Evolutionary conservation across 2,113 vertebrate species (phyloP).

Genomic region (Hippocampus zosterae): DNA sequence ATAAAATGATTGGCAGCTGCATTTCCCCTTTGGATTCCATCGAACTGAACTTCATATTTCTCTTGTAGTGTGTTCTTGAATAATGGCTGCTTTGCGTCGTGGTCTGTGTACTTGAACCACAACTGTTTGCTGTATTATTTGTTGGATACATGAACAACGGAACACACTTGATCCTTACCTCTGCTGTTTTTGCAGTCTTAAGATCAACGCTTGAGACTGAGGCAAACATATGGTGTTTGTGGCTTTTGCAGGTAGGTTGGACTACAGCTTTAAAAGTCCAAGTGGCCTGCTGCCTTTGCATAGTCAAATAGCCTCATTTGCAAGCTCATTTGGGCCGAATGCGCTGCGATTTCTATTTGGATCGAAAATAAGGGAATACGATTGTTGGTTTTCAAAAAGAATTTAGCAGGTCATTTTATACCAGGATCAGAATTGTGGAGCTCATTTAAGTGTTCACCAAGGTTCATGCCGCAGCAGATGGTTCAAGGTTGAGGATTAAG

Average conservation of each 20-base stretch:
- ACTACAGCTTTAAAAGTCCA: constrained; percentile 31
- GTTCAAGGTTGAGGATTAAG: constrained; percentile 53
- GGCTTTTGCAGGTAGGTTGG: constrained; percentile 16
- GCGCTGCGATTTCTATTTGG: constrained; percentile 10
- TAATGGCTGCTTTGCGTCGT: neutral
- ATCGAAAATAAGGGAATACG: neutral
- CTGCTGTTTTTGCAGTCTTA: constrained; percentile 20
- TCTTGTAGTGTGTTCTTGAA: neutral
- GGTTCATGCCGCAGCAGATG: constrained; percentile 49
- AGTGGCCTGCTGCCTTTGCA: constrained; percentile 30
- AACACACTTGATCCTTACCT: constrained; percentile 10
- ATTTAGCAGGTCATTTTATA: neutral
- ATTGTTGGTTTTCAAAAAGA: neutral
- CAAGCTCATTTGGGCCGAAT: constrained; percentile 7
- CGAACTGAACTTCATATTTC: neutral
- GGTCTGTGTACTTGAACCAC: neutral
- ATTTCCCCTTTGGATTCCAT: neutral
- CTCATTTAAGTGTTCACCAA: constrained; percentile 7
- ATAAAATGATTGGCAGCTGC: constrained; percentile 6
- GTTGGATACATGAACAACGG: constrained; percentile 1
- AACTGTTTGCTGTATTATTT: neutral
- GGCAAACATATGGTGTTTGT: constrained; percentile 48
- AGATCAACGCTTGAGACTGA: constrained; percentile 30
- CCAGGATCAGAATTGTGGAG: neutral
- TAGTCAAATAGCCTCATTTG: constrained; percentile 45